A percentile compares a stretch with the other conserved stretches of the same genome.
These are phyloP conservation scores for Torymus aiolomorphi DNA, from an alignment of 2,888 invertebrate species.

Conservation along the genomic window DNA sequence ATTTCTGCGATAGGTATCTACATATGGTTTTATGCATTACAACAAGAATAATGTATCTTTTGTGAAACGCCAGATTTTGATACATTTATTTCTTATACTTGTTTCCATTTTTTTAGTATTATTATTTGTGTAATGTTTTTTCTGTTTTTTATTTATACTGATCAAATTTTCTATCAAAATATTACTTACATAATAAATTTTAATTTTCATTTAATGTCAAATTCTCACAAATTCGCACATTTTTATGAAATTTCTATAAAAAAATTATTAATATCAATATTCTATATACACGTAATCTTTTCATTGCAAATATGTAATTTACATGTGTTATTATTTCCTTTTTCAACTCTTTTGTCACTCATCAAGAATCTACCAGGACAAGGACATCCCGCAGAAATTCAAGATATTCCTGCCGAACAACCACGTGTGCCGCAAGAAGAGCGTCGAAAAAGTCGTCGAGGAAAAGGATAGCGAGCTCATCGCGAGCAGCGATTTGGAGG, in stretches of 20 bases:
- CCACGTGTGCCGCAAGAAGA: constrained; percentile 27
- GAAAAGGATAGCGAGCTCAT: background rate
- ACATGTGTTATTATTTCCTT: background rate
- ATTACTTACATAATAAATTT: too few relatives aligned
- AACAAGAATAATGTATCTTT: background rate
- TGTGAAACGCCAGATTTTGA: too few relatives aligned
- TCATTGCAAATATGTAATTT: background rate
- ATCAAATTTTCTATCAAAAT: too few relatives aligned
- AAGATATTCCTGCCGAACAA: constrained; percentile 48
- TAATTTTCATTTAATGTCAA: too few relatives aligned
- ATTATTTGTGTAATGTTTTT: too few relatives aligned
- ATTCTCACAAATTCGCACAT: too few relatives aligned
- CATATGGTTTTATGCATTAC: background rate
- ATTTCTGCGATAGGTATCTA: constrained; percentile 83
- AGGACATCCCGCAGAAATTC: constrained; percentile 49
- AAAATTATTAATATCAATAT: too few relatives aligned
- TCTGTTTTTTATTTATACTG: too few relatives aligned
- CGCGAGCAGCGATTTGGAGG: constrained; percentile 1
- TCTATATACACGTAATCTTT: background rate
- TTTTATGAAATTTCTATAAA: too few relatives aligned
- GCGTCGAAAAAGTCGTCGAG: background rate
- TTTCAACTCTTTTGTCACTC: background rate
- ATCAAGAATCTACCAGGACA: constrained; percentile 47
- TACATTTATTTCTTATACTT: too few relatives aligned
- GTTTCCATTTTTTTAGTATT: too few relatives aligned